These are phyloP conservation scores for Papilio protenor DNA, from an alignment of 2,888 invertebrate genomes.

Conservation along the genomic window DNA sequence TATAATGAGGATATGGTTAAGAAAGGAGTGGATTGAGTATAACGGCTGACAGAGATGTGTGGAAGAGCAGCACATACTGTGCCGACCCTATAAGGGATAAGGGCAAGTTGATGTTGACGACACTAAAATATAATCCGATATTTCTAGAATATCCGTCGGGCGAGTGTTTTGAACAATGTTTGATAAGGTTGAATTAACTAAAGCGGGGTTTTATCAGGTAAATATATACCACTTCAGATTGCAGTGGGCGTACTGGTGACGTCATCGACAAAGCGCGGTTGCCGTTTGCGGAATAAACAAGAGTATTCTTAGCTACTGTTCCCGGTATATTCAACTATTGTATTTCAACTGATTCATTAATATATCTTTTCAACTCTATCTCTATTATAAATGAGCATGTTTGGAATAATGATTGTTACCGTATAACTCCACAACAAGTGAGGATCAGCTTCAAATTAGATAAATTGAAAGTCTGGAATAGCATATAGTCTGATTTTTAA, in stretches of 20 bases:
- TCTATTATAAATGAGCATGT: background rate
- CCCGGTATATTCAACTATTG: constrained; percentile 10
- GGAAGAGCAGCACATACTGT: no score
- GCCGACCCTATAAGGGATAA: no score
- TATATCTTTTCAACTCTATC: background rate
- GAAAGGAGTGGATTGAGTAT: no score
- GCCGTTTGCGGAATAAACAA: constrained; percentile 21
- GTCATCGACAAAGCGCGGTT: constrained; percentile 54
- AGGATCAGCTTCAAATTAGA: background rate
- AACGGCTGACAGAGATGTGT: no score
- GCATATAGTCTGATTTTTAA: background rate
- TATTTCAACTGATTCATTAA: constrained; percentile 3
- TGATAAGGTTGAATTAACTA: constrained; percentile 41
- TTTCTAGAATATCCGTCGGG: constrained; percentile 27
- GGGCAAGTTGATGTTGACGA: no score
- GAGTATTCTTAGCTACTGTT: constrained; percentile 10
- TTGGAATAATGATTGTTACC: background rate
- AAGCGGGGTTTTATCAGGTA: constrained; percentile 58
- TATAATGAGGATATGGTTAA: no score
- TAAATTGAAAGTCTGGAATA: background rate
- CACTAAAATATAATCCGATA: constrained; percentile 5
- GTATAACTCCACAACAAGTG: background rate
- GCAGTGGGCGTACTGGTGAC: constrained; percentile 58
- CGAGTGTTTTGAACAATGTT: constrained; percentile 34
- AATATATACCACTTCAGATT: constrained; percentile 75